phyloP scores from a whole-genome alignment of 2,797 vertebrate genomes.

The Hyperoplus lanceolatus region DNA sequence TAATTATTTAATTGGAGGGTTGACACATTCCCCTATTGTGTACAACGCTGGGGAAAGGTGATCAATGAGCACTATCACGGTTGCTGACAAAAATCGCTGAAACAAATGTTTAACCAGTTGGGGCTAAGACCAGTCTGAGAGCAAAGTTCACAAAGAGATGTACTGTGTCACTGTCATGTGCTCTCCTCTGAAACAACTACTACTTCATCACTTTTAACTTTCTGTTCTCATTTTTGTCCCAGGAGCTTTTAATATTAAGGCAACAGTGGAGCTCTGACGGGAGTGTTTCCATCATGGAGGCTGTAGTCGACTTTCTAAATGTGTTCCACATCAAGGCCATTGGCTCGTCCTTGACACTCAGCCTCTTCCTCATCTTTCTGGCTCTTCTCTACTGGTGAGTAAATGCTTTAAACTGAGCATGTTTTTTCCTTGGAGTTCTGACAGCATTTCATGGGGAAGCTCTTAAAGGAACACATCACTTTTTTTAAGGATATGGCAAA shows the following conservation, averaged over 20 bases:
- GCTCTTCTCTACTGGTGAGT: slow-evolving; percentile 84
- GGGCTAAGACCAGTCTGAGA: neutral
- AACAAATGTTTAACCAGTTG: neutral
- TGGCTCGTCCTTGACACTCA: slow-evolving; percentile 66
- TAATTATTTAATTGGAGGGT: too few relatives aligned
- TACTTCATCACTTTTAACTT: neutral
- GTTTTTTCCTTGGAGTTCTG: slow-evolving; percentile 27
- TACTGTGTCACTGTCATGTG: neutral
- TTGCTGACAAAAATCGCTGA: neutral
- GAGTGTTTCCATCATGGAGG: slow-evolving; percentile 60
- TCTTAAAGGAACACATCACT: too few relatives aligned
- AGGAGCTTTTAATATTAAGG: slow-evolving; percentile 5
- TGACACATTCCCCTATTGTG: too few relatives aligned
- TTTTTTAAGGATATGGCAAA: too few relatives aligned
- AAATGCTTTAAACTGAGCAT: slow-evolving; percentile 16
- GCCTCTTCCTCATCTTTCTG: slow-evolving; percentile 79
- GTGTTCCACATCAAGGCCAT: slow-evolving; percentile 55
- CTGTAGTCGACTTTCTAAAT: slow-evolving; percentile 42
- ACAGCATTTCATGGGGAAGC: too few relatives aligned
- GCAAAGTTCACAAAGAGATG: neutral
- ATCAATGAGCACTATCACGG: neutral
- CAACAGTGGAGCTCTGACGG: neutral
- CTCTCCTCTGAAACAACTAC: neutral
- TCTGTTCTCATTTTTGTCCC: neutral
- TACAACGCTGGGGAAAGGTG: neutral